Evolutionary conservation across 2,888 invertebrate genomes (phyloP).

Genomic region (Liposcelis brunnea): DNA sequence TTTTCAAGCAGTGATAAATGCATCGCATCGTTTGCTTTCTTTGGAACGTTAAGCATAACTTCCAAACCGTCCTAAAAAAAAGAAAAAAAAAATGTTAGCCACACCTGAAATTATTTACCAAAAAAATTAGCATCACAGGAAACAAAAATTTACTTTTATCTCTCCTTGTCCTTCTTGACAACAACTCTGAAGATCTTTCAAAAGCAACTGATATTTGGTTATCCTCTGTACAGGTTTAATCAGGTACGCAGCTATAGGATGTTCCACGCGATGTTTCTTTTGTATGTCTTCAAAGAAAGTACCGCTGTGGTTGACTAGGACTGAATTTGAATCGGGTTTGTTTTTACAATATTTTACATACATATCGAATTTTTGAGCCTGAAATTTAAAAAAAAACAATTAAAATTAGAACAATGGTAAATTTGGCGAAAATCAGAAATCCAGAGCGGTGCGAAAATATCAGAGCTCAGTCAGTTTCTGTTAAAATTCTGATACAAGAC

Average conservation of each 20-base stretch:
- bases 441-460: too few species aligned
- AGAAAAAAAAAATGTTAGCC: slow-evolving; percentile 7
- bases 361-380: slow-evolving; percentile 52
- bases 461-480: too few species aligned
- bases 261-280: slow-evolving; percentile 63
- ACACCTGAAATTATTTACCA: background rate
- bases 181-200: slow-evolving; percentile 90
- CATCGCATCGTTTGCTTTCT: slow-evolving; percentile 99
- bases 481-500: too few species aligned
- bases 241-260: slow-evolving; percentile 88
- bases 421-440: background rate
- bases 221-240: slow-evolving; percentile 99
- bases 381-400: slow-evolving; percentile 16
- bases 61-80: slow-evolving; percentile 74
- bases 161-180: slow-evolving; percentile 94
- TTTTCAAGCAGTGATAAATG: slow-evolving; percentile 92
- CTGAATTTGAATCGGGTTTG: slow-evolving; percentile 90
- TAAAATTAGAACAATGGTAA: background rate
- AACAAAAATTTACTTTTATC: slow-evolving; percentile 66
- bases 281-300: slow-evolving; percentile 71
- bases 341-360: slow-evolving; percentile 97
- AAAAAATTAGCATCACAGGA: background rate
- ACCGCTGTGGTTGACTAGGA: slow-evolving; percentile 63
- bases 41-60: slow-evolving; percentile 97
- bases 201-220: slow-evolving; percentile 89